These are phyloP conservation scores for Columbina picui DNA, from an alignment of 2,113 vertebrate species.

Conservation along the genomic window DNA sequence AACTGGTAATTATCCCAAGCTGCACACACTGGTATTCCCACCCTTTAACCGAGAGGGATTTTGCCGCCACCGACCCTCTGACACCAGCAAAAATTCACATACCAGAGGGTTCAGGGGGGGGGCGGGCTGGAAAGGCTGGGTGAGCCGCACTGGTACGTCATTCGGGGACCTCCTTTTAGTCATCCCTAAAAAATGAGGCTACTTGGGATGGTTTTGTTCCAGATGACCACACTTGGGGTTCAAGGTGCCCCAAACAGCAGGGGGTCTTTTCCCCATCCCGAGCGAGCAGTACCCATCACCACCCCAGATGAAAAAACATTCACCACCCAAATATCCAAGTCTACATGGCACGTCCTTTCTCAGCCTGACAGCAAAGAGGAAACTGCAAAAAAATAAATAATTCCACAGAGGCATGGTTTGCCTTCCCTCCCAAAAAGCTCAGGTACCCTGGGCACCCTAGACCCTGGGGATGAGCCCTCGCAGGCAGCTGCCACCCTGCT, in stretches of 20 bases:
- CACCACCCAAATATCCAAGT: background rate
- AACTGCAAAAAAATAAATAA: background rate
- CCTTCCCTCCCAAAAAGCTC: background rate
- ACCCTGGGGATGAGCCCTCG: background rate
- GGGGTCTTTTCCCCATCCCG: background rate
- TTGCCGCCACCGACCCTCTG: constrained; percentile 39
- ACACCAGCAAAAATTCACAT: constrained; percentile 65
- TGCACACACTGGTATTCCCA: constrained; percentile 67
- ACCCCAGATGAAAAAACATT: background rate
- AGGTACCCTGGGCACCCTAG: background rate
- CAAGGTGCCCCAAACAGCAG: background rate
- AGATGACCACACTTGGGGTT: fast-evolving
- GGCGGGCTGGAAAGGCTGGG: background rate
- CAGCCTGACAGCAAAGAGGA: background rate
- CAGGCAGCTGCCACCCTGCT: background rate
- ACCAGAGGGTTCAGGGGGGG: constrained; percentile 53
- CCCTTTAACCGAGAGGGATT: constrained; percentile 54
- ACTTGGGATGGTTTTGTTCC: background rate
- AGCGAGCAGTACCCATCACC: fast-evolving
- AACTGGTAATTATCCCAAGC: constrained; percentile 72
- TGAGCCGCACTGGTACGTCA: fast-evolving
- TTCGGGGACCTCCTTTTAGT: background rate
- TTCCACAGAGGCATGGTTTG: background rate
- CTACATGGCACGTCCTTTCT: fast-evolving
- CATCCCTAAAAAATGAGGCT: background rate